Conservation (phyloP, 30 jellyfish, hydroid and myxozoan species). For the Hydractinia symbiolongicarpus region DNA sequence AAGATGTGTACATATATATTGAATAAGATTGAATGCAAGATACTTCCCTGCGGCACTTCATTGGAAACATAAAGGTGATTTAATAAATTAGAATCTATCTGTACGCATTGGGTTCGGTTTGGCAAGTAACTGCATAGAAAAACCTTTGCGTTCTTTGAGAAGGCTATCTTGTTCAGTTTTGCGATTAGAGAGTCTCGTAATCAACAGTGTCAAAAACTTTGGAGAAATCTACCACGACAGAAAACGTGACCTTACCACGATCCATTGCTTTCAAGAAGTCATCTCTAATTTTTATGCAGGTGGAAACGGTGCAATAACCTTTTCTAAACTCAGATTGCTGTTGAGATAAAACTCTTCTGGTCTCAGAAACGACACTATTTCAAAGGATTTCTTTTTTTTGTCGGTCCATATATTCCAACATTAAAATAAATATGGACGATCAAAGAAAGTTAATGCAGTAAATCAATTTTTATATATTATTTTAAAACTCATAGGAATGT, state of each 20-base stretch:
- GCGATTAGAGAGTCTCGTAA: neutral
- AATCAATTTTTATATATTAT: too few relatives aligned
- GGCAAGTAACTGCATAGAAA: neutral
- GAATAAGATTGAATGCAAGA: neutral
- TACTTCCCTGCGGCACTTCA: conserved; percentile 7
- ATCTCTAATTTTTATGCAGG: too few relatives aligned
- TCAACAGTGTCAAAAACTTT: neutral
- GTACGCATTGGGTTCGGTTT: neutral
- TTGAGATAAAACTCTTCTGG: too few relatives aligned
- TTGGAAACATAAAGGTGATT: neutral
- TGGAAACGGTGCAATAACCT: too few relatives aligned
- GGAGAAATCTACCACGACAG: conserved; percentile 8
- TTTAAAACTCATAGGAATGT: too few relatives aligned
- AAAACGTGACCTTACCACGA: neutral
- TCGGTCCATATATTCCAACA: too few relatives aligned
- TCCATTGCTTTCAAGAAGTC: neutral
- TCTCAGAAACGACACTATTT: too few relatives aligned
- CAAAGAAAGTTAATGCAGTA: too few relatives aligned
- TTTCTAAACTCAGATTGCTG: too few relatives aligned
- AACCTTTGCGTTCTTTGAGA: neutral
- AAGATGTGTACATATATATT: conserved; percentile 1
- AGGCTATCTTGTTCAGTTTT: neutral
- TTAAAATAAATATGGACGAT: too few relatives aligned
- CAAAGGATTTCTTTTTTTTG: too few relatives aligned
- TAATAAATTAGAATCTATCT: neutral